Evolutionary conservation across 1,140 invertebrate genomes (phyloP).

Genomic region (Pristionchus pacificus): DNA sequence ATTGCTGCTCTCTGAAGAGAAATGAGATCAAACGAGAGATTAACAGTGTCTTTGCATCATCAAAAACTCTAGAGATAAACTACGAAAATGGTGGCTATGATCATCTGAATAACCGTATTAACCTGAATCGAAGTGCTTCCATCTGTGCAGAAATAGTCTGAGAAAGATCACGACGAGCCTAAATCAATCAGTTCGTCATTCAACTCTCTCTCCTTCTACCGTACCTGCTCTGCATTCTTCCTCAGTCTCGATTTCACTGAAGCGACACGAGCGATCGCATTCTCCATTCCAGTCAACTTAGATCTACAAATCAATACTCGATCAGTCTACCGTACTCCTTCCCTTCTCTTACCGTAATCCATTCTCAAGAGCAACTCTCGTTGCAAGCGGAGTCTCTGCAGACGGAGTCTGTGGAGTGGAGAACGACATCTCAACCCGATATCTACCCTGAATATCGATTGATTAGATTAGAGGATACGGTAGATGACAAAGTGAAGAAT

Average conservation of each 20-base stretch:
- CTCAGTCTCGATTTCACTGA: background rate
- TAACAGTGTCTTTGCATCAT: no score
- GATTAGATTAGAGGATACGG: no score
- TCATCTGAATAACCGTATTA: background rate
- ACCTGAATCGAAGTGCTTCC: background rate
- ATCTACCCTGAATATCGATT: no score
- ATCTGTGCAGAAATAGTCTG: background rate
- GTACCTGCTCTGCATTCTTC: background rate
- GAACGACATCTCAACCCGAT: no score
- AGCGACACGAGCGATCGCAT: background rate
- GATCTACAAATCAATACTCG: no score
- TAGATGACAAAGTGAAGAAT: no score
- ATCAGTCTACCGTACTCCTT: no score
- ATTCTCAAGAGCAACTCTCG: no score
- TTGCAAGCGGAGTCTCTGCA: no score
- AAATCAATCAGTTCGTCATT: background rate
- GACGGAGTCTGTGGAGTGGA: no score
- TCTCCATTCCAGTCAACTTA: background rate
- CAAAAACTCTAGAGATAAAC: background rate
- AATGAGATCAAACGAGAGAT: no score
- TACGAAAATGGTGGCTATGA: background rate
- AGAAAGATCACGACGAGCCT: background rate
- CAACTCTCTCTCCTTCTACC: background rate
- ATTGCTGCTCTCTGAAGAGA: background rate
- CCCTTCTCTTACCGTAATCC: no score